phyloP scores from a whole-genome alignment of 2,113 vertebrate genomes.

The Ciconia maguari region DNA sequence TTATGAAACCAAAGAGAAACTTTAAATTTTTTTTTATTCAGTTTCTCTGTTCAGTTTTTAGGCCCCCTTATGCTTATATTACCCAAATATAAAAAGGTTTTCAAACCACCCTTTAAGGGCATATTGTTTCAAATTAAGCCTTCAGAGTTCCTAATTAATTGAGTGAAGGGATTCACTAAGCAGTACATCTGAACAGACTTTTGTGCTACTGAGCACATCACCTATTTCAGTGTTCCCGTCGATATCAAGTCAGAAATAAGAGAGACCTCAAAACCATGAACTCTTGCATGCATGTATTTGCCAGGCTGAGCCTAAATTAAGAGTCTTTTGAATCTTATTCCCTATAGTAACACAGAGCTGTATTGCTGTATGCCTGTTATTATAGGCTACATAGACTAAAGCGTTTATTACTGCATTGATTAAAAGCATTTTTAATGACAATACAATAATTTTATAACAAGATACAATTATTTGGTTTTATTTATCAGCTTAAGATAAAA shows the following conservation, averaged over 20 bases:
- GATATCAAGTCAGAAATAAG: neutral
- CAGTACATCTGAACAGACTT: neutral
- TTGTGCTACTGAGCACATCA: fast-evolving
- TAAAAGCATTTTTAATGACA: neutral
- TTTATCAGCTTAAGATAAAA: neutral
- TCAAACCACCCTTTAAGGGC: neutral
- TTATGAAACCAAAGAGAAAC: neutral
- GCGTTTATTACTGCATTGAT: neutral
- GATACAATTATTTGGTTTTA: neutral
- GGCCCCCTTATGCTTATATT: neutral
- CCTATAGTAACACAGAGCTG: neutral
- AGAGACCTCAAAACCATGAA: neutral
- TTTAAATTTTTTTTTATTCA: neutral
- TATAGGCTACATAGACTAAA: neutral
- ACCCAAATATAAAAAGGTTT: neutral
- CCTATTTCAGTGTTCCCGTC: neutral
- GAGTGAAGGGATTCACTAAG: neutral
- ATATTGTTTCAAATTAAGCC: neutral
- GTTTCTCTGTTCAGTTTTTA: neutral
- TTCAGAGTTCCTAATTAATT: neutral
- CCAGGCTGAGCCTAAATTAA: neutral
- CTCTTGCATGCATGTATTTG: neutral
- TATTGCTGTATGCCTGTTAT: neutral
- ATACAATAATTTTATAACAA: neutral
- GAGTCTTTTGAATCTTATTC: neutral